These are phyloP conservation scores for Phasianus colchicus DNA, from an alignment of 2,113 vertebrate genomes.

Conservation along the genomic window DNA sequence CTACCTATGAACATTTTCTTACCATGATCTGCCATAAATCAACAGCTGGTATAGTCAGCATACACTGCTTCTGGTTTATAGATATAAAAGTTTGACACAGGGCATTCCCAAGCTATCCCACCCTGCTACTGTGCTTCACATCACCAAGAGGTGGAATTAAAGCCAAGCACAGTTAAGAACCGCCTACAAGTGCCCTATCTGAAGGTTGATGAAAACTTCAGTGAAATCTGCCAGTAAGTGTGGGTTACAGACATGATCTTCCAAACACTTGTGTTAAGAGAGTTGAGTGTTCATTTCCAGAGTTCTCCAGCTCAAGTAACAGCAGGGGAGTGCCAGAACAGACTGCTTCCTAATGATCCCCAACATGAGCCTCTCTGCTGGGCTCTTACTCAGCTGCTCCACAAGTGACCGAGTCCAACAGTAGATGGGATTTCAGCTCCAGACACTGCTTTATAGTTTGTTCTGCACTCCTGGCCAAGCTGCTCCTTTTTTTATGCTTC, in stretches of 20 bases:
- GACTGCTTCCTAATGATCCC: not conserved
- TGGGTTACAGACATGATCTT: not conserved
- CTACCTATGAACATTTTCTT: not conserved
- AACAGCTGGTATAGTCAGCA: not conserved
- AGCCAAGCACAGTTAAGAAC: not conserved
- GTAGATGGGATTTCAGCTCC: not conserved
- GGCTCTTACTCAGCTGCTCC: not conserved
- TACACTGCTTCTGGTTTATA: not conserved
- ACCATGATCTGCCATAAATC: not conserved
- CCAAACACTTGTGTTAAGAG: not conserved
- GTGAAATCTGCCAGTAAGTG: not conserved
- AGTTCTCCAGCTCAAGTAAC: not conserved
- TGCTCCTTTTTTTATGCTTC: not conserved
- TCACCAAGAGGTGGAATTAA: not conserved
- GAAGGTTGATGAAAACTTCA: not conserved
- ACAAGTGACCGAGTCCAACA: not conserved
- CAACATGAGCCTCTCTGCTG: not conserved
- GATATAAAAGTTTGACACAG: not conserved
- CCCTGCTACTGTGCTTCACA: not conserved
- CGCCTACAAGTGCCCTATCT: not conserved
- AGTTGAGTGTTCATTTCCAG: not conserved
- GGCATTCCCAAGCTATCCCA: not conserved
- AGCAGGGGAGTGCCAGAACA: not conserved
- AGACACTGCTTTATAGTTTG: not conserved
- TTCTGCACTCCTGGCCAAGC: not conserved